Evolutionary conservation across 2,797 vertebrate genomes (phyloP), one percentile per base, ranked within the genome.

Genomic region (Neosilurus hyrtlii): DNA sequence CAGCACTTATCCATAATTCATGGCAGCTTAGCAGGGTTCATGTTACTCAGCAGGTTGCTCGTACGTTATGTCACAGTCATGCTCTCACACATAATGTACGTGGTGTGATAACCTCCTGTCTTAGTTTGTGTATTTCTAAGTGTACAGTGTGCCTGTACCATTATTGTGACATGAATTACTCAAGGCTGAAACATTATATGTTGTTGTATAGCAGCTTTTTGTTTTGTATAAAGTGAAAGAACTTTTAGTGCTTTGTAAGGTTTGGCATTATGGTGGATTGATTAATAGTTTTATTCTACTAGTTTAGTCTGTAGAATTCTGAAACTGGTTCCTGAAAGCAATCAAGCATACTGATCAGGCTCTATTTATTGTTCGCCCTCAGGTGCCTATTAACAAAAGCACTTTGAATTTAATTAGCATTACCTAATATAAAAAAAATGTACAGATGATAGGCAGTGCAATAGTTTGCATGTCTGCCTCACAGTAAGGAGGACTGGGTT

Each of bases 1-100:
- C 30, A 54, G 35, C 82, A 65, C 83, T 87, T 86, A 75, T 88
- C 84, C 59, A 75, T 86, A 79, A 84, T 85, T 85, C 86, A 86
- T 86, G 70, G 74, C 30, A 20, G 79, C 83, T 79, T 72, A 66
- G 83, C 68, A 67, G 66, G 81, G 52, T 66, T 87, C 85, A 80
- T 82, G 61, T 82, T 82, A 49, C 80, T 87, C 62, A 82, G 63
- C 75, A 85, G 62, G 61, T 71, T 82, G 56, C 43, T 82, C 65
- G 11, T 73, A 82, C 84, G 26, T 77, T 76, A 63, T 22, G 26
- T 51, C 65, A 61, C 67, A 26, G 59, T 72, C 52, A 51, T 35
- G 71, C 72, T 12, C 51, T 63, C 65, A 24, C 79, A 43, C 75
- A 62, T 63, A 59, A 51, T 20, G 54, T 74, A 56, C 61, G 54